A percentile compares a stretch with the other conserved stretches of the same genome.
phyloP scores from a whole-genome alignment of 1,140 invertebrate genomes.

The Drosophila varians region DNA sequence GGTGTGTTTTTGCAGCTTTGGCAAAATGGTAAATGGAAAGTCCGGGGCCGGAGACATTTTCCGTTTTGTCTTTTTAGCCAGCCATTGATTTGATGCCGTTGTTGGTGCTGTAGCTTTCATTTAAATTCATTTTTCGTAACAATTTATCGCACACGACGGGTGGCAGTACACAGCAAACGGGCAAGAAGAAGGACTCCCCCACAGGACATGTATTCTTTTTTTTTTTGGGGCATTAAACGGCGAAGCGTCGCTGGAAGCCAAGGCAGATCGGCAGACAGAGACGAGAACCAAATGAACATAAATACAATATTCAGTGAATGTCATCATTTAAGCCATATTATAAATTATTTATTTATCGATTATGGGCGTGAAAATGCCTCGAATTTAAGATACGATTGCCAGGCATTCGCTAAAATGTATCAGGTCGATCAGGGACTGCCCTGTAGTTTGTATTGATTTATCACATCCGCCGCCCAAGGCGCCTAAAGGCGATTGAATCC shows the following conservation, averaged over 20 bases:
- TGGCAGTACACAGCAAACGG: not conserved
- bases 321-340: slow-evolving; percentile 48
- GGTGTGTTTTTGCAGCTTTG: slow-evolving; percentile 1
- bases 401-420: too few species aligned
- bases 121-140: slow-evolving; percentile 67
- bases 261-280: slow-evolving; percentile 8
- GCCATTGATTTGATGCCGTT: slow-evolving; percentile 53
- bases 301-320: slow-evolving; percentile 48
- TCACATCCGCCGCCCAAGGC: not conserved
- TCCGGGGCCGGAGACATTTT: not conserved
- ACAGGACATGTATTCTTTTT: slow-evolving; percentile 9
- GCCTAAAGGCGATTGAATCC: not conserved
- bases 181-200: slow-evolving; percentile 9
- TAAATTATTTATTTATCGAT: slow-evolving; percentile 57
- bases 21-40: slow-evolving; percentile 20
- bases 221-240: slow-evolving; percentile 5
- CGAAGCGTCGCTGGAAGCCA: slow-evolving; percentile 23
- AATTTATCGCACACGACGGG: slow-evolving; percentile 53
- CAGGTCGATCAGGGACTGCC: too few species aligned
- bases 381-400: slow-evolving; percentile 1
- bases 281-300: slow-evolving; percentile 34
- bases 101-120: slow-evolving; percentile 33
- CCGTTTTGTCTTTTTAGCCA: slow-evolving; percentile 25
- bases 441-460: not conserved
- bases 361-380: slow-evolving; percentile 21